Percentiles rank a stretch among this genome's conserved stretches.
Conservation (phyloP, 2,113 vertebrate genomes). For the Cottus gobio region DNA sequence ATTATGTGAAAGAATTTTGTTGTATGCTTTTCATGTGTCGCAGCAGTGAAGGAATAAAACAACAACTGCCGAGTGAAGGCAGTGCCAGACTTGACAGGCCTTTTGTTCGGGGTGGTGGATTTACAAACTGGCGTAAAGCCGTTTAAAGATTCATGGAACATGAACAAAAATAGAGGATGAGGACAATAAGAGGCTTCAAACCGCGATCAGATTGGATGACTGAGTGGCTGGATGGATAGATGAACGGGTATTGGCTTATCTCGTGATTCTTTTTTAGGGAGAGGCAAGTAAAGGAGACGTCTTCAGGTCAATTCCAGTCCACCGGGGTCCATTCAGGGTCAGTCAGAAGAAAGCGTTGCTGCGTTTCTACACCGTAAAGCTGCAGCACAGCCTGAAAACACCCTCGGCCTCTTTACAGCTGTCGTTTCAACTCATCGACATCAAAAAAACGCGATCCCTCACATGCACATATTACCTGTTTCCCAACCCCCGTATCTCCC, state of each 20-base stretch:
- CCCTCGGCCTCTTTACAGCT: conserved; percentile 20
- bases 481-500: conserved; percentile 41
- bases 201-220: background rate
- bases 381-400: conserved; percentile 19
- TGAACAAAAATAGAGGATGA: background rate
- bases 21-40: background rate
- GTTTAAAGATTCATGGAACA: background rate
- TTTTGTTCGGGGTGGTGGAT: background rate
- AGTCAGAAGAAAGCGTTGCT: conserved; percentile 14
- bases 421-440: conserved; percentile 17
- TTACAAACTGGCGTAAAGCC: background rate
- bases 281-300: background rate
- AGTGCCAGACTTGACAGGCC: background rate
- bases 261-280: conserved; percentile 6
- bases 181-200: background rate
- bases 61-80: background rate
- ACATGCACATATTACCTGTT: conserved; percentile 44
- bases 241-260: background rate
- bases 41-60: background rate
- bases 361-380: background rate
- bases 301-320: conserved; percentile 25
- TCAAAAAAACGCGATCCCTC: conserved; percentile 20
- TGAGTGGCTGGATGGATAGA: background rate
- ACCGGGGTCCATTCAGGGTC: background rate
- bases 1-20: background rate